phyloP scores from a whole-genome alignment of 2,888 invertebrate species.

The Eristalis pertinax region DNA sequence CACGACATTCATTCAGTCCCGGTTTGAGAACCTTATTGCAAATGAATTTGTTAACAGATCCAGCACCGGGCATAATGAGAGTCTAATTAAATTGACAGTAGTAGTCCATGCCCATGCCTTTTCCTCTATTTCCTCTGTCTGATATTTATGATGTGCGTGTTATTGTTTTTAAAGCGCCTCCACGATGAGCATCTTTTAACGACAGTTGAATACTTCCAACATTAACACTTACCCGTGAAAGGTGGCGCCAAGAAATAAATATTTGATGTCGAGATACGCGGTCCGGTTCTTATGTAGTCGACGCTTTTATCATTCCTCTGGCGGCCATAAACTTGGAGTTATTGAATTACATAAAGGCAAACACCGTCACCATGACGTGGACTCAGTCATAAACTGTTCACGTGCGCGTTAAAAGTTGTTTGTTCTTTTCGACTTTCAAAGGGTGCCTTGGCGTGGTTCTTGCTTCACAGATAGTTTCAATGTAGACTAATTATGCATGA shows the following conservation, averaged over 20 bases:
- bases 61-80: too few relatives aligned
- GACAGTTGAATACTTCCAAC: neutral
- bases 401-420: neutral
- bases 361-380: neutral
- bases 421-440: neutral
- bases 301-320: neutral
- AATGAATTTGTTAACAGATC: too few relatives aligned
- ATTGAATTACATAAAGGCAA: neutral
- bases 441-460: too few relatives aligned
- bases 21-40: too few relatives aligned
- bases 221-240: neutral
- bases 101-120: too few relatives aligned
- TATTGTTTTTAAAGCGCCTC: neutral
- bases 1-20: too few relatives aligned
- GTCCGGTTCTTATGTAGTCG: neutral
- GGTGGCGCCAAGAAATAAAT: neutral
- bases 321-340: neutral
- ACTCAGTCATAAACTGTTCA: neutral
- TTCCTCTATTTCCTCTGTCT: too few relatives aligned
- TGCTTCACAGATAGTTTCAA: too few relatives aligned
- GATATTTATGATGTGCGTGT: neutral
- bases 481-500: too few relatives aligned
- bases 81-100: too few relatives aligned
- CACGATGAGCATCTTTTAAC: neutral
- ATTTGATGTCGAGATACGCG: neutral